Base-by-base conservation (phyloP, 2,113 vertebrate species). In the Donacobius atricapilla region DNA sequence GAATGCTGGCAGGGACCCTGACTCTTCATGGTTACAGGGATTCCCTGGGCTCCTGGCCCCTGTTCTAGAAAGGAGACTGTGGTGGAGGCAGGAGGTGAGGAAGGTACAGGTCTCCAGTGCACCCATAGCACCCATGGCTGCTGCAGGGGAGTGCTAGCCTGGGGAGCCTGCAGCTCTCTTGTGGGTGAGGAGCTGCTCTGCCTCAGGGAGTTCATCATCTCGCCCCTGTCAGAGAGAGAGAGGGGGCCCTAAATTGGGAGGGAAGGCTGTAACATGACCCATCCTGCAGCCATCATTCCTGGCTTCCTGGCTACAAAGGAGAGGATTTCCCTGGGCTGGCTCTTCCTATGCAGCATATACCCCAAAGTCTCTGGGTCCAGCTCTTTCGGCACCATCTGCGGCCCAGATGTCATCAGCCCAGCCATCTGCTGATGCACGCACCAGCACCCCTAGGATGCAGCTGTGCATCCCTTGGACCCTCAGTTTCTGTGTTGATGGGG, bases 11-110 rank as follows among this genome's bases (percentile, higher is more conserved):
- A 2, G 39, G 53, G 71, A 33, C 78, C 20, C 27, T 42, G 71
- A n/a, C 50, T 57, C 5, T 1, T 44, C 0, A 0, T 9, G 19
- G 25, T 13, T 13, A 3, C 18, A 6, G 30, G 31, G 5, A 2
- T 24, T 21, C 11, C 22, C 22, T 6, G 8, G 44, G 45, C 37
- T 70, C 42, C n/a, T 48, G 87, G 33, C 25, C 17, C 16, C 33
- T 33, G 12, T 17, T 76, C 0, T 0, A 3, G 37, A 33, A n/a
- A 57, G 23, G 40, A 68, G 22, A 33, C 2, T 12, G 51, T 28
- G 33, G 39, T 33, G 20, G 60, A 58, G 47, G 27, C 33, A 37
- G 39, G n/a, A 56, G 12, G 11, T 45, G 27, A 37, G 56, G 27
- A 70, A 30, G 24, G 21, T 2, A 0, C 44, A 1, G 5, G 39